Percentiles rank a stretch among this genome's conserved stretches.
Conservation (phyloP, 2,888 invertebrate species). For the Colletes collaris region DNA sequence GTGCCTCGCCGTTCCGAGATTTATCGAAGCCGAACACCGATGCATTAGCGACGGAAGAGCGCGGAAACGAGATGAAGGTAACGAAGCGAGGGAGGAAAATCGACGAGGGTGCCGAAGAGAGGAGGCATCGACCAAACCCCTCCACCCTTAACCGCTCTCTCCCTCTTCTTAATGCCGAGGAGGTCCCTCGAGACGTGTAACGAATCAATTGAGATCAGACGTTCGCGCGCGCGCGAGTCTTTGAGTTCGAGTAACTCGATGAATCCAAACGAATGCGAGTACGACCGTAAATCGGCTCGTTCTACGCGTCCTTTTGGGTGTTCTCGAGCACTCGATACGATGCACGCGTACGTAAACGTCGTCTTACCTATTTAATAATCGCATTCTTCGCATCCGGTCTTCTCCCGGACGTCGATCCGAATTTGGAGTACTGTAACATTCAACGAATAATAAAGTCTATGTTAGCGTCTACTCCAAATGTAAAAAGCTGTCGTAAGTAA, state of each 20-base stretch:
- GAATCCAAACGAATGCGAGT: conserved; percentile 1
- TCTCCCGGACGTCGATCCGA: too few species aligned
- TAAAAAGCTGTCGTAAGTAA: too few species aligned
- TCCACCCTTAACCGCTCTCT: conserved; percentile 46
- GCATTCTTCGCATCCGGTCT: too few species aligned
- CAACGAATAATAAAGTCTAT: too few species aligned
- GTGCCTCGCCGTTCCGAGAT: conserved; percentile 67
- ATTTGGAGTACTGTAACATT: too few species aligned
- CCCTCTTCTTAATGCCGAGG: conserved; percentile 51
- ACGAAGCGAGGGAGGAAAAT: conserved; percentile 75
- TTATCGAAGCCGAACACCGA: conserved; percentile 76
- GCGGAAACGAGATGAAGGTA: conserved; percentile 73
- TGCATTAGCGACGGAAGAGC: conserved; percentile 77
- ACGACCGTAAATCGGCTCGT: too few species aligned
- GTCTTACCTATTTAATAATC: too few species aligned
- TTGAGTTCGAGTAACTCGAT: conserved; percentile 27
- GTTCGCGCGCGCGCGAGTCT: conserved; percentile 20
- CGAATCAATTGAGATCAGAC: conserved; percentile 77
- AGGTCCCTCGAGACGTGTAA: conserved; percentile 69
- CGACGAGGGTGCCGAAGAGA: conserved; percentile 62
- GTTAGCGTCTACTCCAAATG: too few species aligned
- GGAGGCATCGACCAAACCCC: conserved; percentile 46
- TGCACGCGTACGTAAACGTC: too few species aligned
- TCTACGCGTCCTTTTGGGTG: too few species aligned
- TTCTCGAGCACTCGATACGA: too few species aligned